phyloP scores from a whole-genome alignment of 2,113 vertebrate genomes.

The Peromyscus polionotus region DNA sequence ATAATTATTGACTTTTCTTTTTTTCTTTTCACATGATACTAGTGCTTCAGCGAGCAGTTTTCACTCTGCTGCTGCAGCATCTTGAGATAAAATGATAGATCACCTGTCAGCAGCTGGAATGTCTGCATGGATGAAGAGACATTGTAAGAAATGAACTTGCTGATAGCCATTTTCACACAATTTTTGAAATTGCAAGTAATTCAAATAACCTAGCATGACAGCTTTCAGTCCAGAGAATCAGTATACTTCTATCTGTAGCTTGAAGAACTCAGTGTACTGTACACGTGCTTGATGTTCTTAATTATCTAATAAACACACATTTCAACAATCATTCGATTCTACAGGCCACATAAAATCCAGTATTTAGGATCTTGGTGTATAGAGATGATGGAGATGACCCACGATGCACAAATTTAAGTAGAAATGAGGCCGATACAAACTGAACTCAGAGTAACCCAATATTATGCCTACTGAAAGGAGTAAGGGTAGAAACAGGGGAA shows the following conservation, averaged over 20 bases:
- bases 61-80: not conserved
- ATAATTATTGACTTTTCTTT: not conserved
- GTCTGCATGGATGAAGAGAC: not conserved
- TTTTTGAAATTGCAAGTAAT: constrained; percentile 13
- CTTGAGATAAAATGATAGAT: constrained; percentile 16
- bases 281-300: not conserved
- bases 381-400: not conserved
- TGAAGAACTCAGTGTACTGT: not conserved
- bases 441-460: not conserved
- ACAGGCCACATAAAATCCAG: not conserved
- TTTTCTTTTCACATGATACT: not conserved
- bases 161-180: not conserved
- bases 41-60: constrained; percentile 21
- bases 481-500: not conserved
- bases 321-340: not conserved
- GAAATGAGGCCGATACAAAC: not conserved
- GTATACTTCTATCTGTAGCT: not conserved
- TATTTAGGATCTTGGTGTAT: not conserved
- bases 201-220: not conserved
- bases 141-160: constrained; percentile 34
- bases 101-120: constrained; percentile 19
- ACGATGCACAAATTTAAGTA: not conserved
- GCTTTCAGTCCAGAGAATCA: not conserved
- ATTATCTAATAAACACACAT: not conserved
- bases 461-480: not conserved